Conservation (phyloP, 1,140 invertebrate species). For the Hypsibius dujardini region DNA sequence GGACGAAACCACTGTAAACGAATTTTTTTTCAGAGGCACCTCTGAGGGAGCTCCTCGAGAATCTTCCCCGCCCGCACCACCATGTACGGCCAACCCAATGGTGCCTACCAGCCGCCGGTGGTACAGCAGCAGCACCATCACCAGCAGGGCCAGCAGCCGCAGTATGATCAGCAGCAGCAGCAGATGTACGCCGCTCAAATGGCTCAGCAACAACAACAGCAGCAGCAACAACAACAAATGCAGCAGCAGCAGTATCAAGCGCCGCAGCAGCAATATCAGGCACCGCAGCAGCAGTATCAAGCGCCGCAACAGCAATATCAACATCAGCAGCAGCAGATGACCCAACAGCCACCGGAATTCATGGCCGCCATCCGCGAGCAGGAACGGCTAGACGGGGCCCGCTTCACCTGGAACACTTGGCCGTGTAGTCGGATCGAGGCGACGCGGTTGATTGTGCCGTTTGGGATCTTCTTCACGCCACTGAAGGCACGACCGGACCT, state of each 20-base stretch:
- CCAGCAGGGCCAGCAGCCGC: background rate
- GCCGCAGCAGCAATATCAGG: background rate
- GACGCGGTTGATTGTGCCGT: conserved; percentile 78
- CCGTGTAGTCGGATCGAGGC: conserved; percentile 85
- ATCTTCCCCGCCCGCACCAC: no score
- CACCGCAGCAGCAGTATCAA: background rate
- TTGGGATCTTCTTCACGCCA: conserved; percentile 83
- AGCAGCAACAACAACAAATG: background rate
- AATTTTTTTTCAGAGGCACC: no score
- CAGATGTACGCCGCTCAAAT: background rate
- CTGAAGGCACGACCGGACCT: conserved; percentile 82
- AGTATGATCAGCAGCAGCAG: background rate
- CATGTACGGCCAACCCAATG: no score
- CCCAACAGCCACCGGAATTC: background rate
- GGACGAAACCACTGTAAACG: no score
- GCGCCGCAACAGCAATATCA: background rate
- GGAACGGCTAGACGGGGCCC: conserved; percentile 84
- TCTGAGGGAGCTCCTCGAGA: no score
- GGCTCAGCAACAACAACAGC: background rate
- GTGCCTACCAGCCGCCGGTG: no score
- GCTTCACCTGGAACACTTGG: conserved; percentile 98
- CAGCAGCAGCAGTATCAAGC: background rate
- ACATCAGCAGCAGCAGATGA: background rate
- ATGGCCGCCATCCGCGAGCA: conserved; percentile 62
- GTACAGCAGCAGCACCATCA: background rate